Evolutionary conservation across 2,113 vertebrate genomes (phyloP), one percentile per base, ranked within the genome.

Genomic region (Cygnus atratus): DNA sequence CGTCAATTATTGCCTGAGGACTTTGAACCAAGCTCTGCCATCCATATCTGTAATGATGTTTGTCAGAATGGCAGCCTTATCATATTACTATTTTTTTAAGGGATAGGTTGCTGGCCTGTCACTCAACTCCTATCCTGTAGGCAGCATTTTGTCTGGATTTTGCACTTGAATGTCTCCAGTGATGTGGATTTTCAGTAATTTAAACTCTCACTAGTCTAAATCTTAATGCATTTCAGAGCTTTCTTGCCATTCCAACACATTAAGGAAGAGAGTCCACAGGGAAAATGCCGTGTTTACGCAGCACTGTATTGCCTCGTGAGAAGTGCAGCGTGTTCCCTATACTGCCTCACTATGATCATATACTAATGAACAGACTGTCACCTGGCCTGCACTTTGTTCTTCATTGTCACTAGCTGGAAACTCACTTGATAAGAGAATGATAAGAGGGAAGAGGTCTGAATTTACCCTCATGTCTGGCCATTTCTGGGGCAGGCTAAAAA

Each of bases 151-250:
- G 35, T 68, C 76, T 82, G 39, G 33, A 55, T 87, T 82, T 93
- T 75, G 43, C n/a, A 82, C 62, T 93, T 89, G 87, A 82, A 62
- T 92, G 46, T 87, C 66, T 87, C 26, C 83, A 91, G 52, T 18
- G 44, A 65, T 58, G 66, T 84, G 74, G 35, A 65, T 92, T 92
- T 91, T 66, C 70, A 92, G 33, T 62, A 95, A 92, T 87, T 91
- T 81, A 79, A 78, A 85, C 26, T 33, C 65, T 92, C 26, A 75
- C 28, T 13, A 75, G n/a, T 67, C 16, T 68, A 85, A 87, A 17
- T 33, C 35, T 82, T 87, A 78, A 54, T 43, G 66, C 21, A 17
- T 87, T 89, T 95, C 74, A 92, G 81, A 91, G 63, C 15, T 44
- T 91, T 44, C 15, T 46, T 92, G 57, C 16, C 4, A 8, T 82